Percentiles rank a stretch among this genome's conserved stretches.
phyloP scores from a whole-genome alignment of 2,888 invertebrate species.

The Oscheius sp. region DNA sequence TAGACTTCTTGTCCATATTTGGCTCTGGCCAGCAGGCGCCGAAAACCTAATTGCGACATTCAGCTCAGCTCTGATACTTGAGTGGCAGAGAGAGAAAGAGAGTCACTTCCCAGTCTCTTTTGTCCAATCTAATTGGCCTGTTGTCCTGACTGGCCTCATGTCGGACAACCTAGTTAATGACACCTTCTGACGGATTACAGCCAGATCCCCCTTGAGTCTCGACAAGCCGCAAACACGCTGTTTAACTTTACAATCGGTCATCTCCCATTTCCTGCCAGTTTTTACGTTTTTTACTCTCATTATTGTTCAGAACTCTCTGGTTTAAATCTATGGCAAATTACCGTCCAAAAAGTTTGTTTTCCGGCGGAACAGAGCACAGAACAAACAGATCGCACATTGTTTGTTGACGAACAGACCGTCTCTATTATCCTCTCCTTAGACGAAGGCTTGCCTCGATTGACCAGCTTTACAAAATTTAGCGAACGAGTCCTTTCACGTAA shows the following conservation, averaged over 20 bases:
- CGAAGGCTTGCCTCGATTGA: too few species aligned
- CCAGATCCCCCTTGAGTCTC: background rate
- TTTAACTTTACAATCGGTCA: slow-evolving; percentile 20
- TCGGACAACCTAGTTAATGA: slow-evolving; percentile 22
- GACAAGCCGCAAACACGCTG: slow-evolving; percentile 28
- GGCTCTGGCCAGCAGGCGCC: slow-evolving; percentile 1
- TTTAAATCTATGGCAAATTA: background rate
- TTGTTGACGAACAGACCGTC: too few species aligned
- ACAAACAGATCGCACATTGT: too few species aligned
- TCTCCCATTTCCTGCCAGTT: background rate
- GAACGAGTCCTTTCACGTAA: too few species aligned
- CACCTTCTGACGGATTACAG: slow-evolving; percentile 31
- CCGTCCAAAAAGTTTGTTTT: background rate
- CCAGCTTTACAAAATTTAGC: too few species aligned
- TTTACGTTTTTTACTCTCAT: background rate
- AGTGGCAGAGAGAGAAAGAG: background rate
- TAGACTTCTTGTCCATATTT: slow-evolving; percentile 91
- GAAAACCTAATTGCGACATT: slow-evolving; percentile 37
- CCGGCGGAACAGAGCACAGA: too few species aligned
- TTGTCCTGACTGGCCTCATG: background rate
- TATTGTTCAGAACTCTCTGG: too few species aligned
- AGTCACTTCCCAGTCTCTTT: background rate
- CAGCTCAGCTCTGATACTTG: slow-evolving; percentile 5
- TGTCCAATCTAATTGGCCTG: background rate
- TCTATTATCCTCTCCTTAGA: too few species aligned